phyloP scores from a whole-genome alignment of 1,140 invertebrate genomes.

The Drosophila sulfurigaster region DNA sequence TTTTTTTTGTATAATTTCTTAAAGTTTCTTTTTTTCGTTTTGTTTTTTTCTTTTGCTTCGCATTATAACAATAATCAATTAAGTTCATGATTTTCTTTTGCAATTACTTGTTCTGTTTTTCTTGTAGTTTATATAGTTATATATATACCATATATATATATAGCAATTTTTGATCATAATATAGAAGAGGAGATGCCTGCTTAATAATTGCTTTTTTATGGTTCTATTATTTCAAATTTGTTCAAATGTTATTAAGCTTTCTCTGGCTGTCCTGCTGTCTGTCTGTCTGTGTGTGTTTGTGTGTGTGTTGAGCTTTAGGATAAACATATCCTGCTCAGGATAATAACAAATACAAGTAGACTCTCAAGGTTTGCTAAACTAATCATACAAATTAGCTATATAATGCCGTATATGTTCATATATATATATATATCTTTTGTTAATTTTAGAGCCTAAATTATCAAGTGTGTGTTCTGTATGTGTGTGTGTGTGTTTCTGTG shows the following conservation, averaged over 20 bases:
- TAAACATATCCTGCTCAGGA: constrained; percentile 37
- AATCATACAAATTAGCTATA: constrained; percentile 56
- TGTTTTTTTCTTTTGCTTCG: constrained; percentile 65
- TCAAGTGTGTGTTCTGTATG: constrained; percentile 46
- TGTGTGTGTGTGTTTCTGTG: constrained; percentile 22
- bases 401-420: constrained; percentile 55
- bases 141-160: constrained; percentile 41
- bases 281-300: constrained; percentile 17
- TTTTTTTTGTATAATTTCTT: constrained; percentile 27
- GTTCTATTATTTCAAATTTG: constrained; percentile 16
- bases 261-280: constrained; percentile 2
- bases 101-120: constrained; percentile 63
- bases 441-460: constrained; percentile 67
- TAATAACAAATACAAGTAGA: constrained; percentile 47
- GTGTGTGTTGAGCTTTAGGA: constrained; percentile 35
- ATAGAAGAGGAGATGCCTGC: constrained; percentile 15
- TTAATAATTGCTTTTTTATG: constrained; percentile 49
- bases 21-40: constrained; percentile 38
- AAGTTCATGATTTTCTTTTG: constrained; percentile 73
- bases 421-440: constrained; percentile 55
- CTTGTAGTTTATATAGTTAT: constrained; percentile 17
- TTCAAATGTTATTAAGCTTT: constrained; percentile 27
- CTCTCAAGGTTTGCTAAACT: constrained; percentile 52
- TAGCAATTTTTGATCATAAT: constrained; percentile 59
- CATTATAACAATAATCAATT: constrained; percentile 84